Evolutionary conservation across 2,797 vertebrate species (phyloP).

Genomic region (Pipistrellus pygmaeus): DNA sequence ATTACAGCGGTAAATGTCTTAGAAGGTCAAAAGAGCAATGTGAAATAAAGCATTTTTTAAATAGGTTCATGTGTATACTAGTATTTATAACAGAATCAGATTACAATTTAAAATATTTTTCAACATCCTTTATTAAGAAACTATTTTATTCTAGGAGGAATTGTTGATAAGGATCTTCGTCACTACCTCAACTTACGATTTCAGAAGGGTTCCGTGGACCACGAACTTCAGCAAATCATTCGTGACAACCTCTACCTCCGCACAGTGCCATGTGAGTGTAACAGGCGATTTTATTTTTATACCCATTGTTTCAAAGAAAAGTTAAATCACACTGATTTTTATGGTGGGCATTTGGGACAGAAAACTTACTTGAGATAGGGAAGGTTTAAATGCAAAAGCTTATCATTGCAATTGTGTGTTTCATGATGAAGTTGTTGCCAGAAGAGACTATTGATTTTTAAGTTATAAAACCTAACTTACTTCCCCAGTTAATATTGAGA

Average conservation of each 20-base stretch:
- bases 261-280: slow-evolving; percentile 97
- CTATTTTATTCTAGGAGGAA: slow-evolving; percentile 92
- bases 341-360: neutral
- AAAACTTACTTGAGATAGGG: neutral
- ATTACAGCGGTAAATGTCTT: neutral
- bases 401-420: neutral
- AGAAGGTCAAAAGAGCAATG: neutral
- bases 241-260: slow-evolving; percentile 99
- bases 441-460: slow-evolving; percentile 1
- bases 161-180: slow-evolving; percentile 98
- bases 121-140: slow-evolving; percentile 67
- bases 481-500: neutral
- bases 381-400: slow-evolving; percentile 30
- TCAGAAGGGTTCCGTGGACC: slow-evolving; percentile 98
- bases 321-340: neutral
- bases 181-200: slow-evolving; percentile 99
- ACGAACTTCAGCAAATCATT: slow-evolving; percentile 99
- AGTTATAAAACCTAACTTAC: slow-evolving; percentile 8
- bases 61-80: neutral
- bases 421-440: neutral
- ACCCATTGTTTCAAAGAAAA: neutral
- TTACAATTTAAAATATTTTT: slow-evolving; percentile 5
- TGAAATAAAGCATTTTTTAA: slow-evolving; percentile 22
- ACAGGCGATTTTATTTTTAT: neutral
- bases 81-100: slow-evolving; percentile 9